Base-by-base conservation (phyloP, 2,888 invertebrate genomes). In the Actias luna region DNA sequence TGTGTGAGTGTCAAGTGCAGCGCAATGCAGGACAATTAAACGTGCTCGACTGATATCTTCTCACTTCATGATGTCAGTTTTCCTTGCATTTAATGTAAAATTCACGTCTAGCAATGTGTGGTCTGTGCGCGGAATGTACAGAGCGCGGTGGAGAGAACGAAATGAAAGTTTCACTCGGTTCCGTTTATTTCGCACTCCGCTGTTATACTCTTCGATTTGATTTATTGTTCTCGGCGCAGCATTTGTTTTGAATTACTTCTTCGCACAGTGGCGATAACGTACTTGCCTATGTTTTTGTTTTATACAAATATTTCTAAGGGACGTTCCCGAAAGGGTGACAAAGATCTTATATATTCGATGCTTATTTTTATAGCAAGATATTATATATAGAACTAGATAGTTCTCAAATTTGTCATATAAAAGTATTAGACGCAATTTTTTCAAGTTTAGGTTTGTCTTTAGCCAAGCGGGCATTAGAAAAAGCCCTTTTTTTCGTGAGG, bases 181-280 rank as follows among this genome's bases (percentile, higher is more conserved):
- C 78, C 82, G 84, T 85, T 86, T 85, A 83, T 87, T 87, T 82
- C 79, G 73, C 80, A 74, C 76, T 78, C 77, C 76, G 73, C 58
- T 46, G 72, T 50, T 50, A 50, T 75, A 70, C 75, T 72, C 76
- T 84, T 78, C 80, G 84, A 86, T 88, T 86, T 89, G 89, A 90
- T 90, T 88, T 88, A 88, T 88, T 84, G 85, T 85, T 82, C 84
- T 75, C 68, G 69, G 68, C 66, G 72, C 73, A 67, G 70, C 74
- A 76, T 79, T 82, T 81, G 82, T 83, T 84, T 78, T 76, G 74
- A 79, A 77, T 82, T 77, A 75, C 74, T 76, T 74, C 82, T 85
- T 84, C 82, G 81, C 83, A 55, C 29, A 16, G 10, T n/a, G 18
- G 31, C 55, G 1, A 7, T 55, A 74, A 76, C 10, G 70, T 63